Evolutionary conservation across 2,113 vertebrate species (phyloP), one percentile per base, ranked within the genome.

Genomic region (Pseudolaguvia tuberculata): DNA sequence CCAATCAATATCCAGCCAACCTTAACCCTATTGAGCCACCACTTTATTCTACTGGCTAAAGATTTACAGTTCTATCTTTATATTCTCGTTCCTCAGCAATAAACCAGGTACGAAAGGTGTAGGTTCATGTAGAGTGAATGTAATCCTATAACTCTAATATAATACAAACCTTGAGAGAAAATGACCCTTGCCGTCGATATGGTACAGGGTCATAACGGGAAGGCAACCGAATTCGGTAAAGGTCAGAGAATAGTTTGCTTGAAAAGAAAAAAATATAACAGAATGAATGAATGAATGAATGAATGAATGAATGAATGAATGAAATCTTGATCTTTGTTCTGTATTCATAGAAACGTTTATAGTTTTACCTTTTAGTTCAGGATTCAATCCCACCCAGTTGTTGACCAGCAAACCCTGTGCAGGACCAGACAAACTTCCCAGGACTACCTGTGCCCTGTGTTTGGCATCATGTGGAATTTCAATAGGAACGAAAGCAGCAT

Each of bases 141-240:
- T 14, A 8, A 52, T 13, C 29, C 17, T 73, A 18, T 17, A 15
- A 5, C 1, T 18, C 11, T 25, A 58, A 51, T 56, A n/a, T 21
- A 72, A 70, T 39, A 70, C 83, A 47, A 62, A 84, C 83, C 69
- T 82, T 73, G 63, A 48, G 23, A 78, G 1, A 9, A 73, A 9
- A 45, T 35, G 35, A 15, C 81, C 79, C 2, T 5, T 5, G 48
- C 75, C 25, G 12, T 81, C 47, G 39, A 73, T n/a, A 13, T 39
- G 48, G 47, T 53, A 75, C 0, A 78, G 0, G 63, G 0, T 50
- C 39, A 35, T 52, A 55, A 84, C 10, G 21, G 83, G 83, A 35
- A 84, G 21, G 18, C 83, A 84, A 14, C 83, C 83, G 42, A 84
- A 80, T 31, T 79, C 81, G 1, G 83, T 83, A 73, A 78, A 81